Conservation (phyloP, 2,113 vertebrate species). For the Poecile atricapillus region DNA sequence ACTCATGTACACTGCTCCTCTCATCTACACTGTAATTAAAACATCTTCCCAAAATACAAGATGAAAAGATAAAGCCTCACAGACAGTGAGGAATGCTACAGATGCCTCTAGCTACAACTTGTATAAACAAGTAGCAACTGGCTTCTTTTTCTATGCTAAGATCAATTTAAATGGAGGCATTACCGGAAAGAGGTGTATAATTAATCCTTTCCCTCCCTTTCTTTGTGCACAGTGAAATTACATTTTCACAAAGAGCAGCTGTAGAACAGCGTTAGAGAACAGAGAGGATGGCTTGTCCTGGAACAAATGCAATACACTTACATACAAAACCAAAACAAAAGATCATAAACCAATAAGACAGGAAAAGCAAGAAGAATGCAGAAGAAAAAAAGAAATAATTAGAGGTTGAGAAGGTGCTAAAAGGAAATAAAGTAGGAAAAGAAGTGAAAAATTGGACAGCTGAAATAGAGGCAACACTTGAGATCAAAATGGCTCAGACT, state of each 20-base stretch:
- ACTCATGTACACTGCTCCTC: neutral
- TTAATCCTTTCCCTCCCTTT: slow-evolving; percentile 23
- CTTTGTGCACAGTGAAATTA: slow-evolving; percentile 59
- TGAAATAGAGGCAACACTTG: slow-evolving; percentile 28
- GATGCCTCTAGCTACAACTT: neutral
- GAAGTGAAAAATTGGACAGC: slow-evolving; percentile 36
- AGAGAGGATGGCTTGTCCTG: slow-evolving; percentile 66
- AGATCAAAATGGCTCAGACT: slow-evolving; percentile 4
- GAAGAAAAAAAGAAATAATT: slow-evolving; percentile 25
- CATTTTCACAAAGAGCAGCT: slow-evolving; percentile 43
- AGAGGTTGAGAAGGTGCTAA: slow-evolving; percentile 39
- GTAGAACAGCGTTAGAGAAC: slow-evolving; percentile 50
- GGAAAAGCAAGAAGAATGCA: slow-evolving; percentile 55
- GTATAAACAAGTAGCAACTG: slow-evolving; percentile 19
- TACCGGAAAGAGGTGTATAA: slow-evolving; percentile 39
- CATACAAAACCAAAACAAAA: slow-evolving; percentile 50
- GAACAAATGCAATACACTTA: slow-evolving; percentile 63
- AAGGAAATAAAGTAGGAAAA: slow-evolving; percentile 38
- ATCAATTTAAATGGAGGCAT: slow-evolving; percentile 15
- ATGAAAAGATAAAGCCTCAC: slow-evolving; percentile 53
- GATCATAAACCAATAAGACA: slow-evolving; percentile 50
- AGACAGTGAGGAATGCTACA: slow-evolving; percentile 69
- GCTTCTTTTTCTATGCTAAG: slow-evolving; percentile 22
- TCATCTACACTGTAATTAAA: neutral
- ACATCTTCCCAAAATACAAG: slow-evolving; percentile 3